These are phyloP conservation scores for Eristalis arbustorum DNA, from an alignment of 2,888 invertebrate genomes.

Conservation along the genomic window DNA sequence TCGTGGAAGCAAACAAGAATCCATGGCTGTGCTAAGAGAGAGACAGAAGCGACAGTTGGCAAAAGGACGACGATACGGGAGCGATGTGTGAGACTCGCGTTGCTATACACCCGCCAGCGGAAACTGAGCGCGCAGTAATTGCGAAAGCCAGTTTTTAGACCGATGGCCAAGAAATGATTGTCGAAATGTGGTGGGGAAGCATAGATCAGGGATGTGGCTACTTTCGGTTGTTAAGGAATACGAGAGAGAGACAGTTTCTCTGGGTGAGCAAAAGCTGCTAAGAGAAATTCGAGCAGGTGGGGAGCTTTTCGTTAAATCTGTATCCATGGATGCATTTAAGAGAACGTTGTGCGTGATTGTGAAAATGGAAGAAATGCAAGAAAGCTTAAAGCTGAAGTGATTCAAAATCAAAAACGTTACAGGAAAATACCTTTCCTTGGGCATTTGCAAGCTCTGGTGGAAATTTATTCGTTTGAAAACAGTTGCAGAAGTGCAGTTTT, in stretches of 20 bases:
- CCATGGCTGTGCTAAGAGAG: constrained; percentile 48
- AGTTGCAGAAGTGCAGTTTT: neutral
- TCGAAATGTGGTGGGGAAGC: constrained; percentile 37
- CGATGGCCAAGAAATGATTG: constrained; percentile 50
- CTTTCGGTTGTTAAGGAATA: constrained; percentile 8
- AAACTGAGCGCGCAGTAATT: constrained; percentile 68
- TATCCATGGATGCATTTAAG: neutral
- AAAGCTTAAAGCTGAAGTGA: constrained; percentile 7
- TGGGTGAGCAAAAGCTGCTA: constrained; percentile 14
- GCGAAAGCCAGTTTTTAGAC: constrained; percentile 66
- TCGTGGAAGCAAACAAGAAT: constrained; percentile 24
- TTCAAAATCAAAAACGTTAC: constrained; percentile 38
- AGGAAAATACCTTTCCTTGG: neutral
- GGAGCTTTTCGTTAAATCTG: neutral
- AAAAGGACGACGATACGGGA: constrained; percentile 17
- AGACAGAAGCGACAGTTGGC: constrained; percentile 39
- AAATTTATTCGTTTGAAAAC: neutral
- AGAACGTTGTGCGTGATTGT: neutral
- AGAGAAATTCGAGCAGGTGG: neutral
- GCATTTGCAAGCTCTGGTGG: neutral
- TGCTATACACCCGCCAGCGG: constrained; percentile 60
- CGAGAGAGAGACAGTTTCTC: constrained; percentile 17
- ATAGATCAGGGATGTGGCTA: constrained; percentile 33
- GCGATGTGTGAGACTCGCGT: constrained; percentile 43
- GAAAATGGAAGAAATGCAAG: neutral